These are phyloP conservation scores for Aspiorhynchus laticeps DNA, from an alignment of 2,113 vertebrate genomes.

Conservation along the genomic window DNA sequence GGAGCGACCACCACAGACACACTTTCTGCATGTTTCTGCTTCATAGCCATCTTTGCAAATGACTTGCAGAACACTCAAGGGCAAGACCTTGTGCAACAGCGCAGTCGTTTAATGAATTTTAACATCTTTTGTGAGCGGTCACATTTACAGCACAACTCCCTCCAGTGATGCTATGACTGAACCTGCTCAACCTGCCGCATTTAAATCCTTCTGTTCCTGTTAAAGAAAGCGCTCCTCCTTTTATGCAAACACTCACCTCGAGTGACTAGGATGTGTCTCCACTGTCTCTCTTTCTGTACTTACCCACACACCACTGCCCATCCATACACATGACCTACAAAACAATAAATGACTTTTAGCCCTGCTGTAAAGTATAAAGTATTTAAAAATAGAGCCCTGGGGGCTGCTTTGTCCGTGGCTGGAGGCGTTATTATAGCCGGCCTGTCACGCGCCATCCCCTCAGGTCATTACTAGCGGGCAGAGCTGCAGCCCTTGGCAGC, in stretches of 20 bases:
- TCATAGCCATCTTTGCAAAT: slow-evolving; percentile 63
- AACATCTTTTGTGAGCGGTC: slow-evolving; percentile 21
- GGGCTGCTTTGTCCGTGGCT: slow-evolving; percentile 82
- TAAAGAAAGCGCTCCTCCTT: slow-evolving; percentile 35
- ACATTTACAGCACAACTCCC: slow-evolving; percentile 25
- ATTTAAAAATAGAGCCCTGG: slow-evolving; percentile 84
- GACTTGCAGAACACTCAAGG: slow-evolving; percentile 42
- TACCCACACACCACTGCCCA: slow-evolving; percentile 44
- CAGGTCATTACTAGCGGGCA: slow-evolving; percentile 81
- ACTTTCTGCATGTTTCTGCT: slow-evolving; percentile 70
- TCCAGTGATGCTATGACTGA: slow-evolving; percentile 6
- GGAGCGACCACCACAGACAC: slow-evolving; percentile 66
- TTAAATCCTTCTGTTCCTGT: slow-evolving; percentile 36
- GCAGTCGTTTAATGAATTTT: slow-evolving; percentile 12
- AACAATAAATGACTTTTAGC: slow-evolving; percentile 76
- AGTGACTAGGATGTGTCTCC: slow-evolving; percentile 41
- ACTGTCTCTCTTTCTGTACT: slow-evolving; percentile 44
- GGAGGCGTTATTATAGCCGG: slow-evolving; percentile 81
- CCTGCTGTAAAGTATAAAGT: slow-evolving; percentile 79
- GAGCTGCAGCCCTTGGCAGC: slow-evolving; percentile 76
- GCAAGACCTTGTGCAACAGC: slow-evolving; percentile 34
- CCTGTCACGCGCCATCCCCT: slow-evolving; percentile 81
- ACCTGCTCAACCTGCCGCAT: slow-evolving; percentile 16
- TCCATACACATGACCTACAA: slow-evolving; percentile 65
- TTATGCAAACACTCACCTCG: slow-evolving; percentile 43